These are phyloP conservation scores for Dolichallabes microphthalmus DNA, from an alignment of 2,113 vertebrate genomes.

Conservation along the genomic window DNA sequence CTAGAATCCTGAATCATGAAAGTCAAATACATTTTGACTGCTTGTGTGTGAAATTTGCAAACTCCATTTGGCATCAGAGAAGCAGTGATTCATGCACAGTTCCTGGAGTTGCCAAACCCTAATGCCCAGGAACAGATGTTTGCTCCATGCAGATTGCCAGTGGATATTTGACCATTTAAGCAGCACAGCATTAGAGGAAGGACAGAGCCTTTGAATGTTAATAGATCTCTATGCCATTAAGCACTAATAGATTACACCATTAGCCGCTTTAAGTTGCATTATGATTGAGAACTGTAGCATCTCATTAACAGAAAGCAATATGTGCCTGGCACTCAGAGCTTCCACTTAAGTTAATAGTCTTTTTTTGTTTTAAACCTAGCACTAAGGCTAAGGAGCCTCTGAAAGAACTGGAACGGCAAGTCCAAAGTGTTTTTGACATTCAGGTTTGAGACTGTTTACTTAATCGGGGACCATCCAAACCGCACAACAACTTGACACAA, in stretches of 20 bases:
- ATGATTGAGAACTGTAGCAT: conserved; percentile 7
- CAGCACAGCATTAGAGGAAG: neutral
- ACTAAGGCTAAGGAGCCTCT: neutral
- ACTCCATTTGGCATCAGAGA: conserved; percentile 6
- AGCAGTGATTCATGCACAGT: conserved; percentile 5
- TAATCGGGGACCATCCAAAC: no score
- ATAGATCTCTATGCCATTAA: conserved; percentile 29
- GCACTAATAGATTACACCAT: neutral
- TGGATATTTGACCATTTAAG: neutral
- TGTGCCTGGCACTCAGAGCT: neutral
- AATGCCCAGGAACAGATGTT: conserved; percentile 41
- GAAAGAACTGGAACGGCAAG: neutral
- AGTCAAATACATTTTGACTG: neutral
- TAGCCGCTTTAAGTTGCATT: conserved; percentile 6
- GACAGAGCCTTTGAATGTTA: conserved; percentile 18
- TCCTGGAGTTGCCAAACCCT: neutral
- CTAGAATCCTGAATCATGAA: neutral
- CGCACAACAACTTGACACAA: no score
- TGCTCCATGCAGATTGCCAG: conserved; percentile 12
- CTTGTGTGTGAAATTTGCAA: neutral
- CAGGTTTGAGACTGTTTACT: neutral
- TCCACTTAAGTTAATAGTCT: neutral
- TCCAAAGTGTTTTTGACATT: neutral
- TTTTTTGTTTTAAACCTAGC: neutral
- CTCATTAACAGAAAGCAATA: conserved; percentile 7